These are phyloP conservation scores for Solenodon paradoxus DNA, from an alignment of 2,113 vertebrate genomes.

Conservation along the genomic window DNA sequence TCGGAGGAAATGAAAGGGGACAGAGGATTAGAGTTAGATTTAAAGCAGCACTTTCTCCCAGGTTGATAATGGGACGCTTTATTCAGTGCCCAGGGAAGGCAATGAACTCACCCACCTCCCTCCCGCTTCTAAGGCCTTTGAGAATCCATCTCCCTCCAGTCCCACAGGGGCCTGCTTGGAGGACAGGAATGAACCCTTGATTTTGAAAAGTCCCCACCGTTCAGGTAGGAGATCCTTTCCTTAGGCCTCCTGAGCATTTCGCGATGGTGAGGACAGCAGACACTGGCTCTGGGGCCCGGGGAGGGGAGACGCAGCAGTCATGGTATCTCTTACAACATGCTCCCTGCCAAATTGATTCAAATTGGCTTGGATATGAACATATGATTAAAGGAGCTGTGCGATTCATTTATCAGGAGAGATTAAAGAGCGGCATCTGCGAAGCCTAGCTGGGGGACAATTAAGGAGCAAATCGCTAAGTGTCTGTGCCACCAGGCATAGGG, in stretches of 20 bases:
- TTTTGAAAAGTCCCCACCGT: slow-evolving; percentile 45
- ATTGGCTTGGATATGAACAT: slow-evolving; percentile 81
- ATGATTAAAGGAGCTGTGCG: slow-evolving; percentile 76
- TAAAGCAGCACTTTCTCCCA: slow-evolving; percentile 54
- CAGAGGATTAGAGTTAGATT: slow-evolving; percentile 54
- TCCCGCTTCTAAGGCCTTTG: not conserved
- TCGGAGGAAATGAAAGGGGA: slow-evolving; percentile 46
- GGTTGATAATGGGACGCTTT: slow-evolving; percentile 25
- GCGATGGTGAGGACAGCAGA: slow-evolving; percentile 35
- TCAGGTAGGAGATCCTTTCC: not conserved
- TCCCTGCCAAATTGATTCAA: slow-evolving; percentile 80
- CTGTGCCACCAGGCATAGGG: slow-evolving; percentile 71
- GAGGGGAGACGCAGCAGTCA: slow-evolving; percentile 61
- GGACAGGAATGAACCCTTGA: not conserved
- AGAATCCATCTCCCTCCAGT: not conserved
- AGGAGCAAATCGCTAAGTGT: slow-evolving; percentile 79
- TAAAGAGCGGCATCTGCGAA: slow-evolving; percentile 78
- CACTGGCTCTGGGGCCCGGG: not conserved
- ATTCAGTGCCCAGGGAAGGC: slow-evolving; percentile 7
- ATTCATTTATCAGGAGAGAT: slow-evolving; percentile 81
- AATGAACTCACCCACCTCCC: not conserved
- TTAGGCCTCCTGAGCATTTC: slow-evolving; percentile 35
- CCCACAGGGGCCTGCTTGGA: not conserved
- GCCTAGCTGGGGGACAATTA: slow-evolving; percentile 80
- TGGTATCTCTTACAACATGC: slow-evolving; percentile 66